Evolutionary conservation across 30 jellyfish, hydroid and myxozoan genomes (phyloP).

Genomic region (Mastigias papua): DNA sequence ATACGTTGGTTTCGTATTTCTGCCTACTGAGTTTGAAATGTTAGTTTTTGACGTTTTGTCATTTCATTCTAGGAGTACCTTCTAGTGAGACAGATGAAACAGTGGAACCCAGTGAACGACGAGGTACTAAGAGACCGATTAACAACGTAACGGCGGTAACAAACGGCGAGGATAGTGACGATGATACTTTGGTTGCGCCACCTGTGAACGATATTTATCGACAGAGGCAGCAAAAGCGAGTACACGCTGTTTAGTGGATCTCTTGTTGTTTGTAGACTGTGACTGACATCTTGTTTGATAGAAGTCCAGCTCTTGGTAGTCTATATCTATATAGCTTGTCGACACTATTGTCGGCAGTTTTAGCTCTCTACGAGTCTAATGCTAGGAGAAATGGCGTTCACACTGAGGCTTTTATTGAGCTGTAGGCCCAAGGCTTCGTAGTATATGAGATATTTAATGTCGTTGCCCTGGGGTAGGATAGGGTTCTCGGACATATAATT

Average conservation of each 20-base stretch:
- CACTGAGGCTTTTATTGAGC: no score
- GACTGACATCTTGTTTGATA: not conserved
- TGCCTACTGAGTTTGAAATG: no score
- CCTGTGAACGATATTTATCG: constrained; percentile 94
- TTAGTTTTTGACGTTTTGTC: not conserved
- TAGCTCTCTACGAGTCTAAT: no score
- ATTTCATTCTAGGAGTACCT: not conserved
- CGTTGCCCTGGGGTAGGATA: no score
- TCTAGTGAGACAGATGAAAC: constrained; percentile 18
- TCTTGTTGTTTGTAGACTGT: not conserved
- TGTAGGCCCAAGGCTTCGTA: no score
- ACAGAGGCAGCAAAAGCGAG: constrained; percentile 40
- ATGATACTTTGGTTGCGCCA: constrained; percentile 87
- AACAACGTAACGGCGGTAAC: constrained; percentile 29
- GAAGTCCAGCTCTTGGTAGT: not conserved
- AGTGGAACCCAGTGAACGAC: constrained; percentile 57
- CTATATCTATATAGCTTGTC: no score
- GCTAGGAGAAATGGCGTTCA: no score
- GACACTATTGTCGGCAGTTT: no score
- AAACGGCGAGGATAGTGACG: constrained; percentile 96
- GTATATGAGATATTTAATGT: no score
- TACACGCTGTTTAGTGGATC: not conserved
- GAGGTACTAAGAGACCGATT: constrained; percentile 85
- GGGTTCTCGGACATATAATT: no score
- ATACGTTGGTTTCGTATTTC: no score